Percentiles rank a stretch among this genome's conserved stretches.
Evolutionary conservation across 2,797 vertebrate genomes (phyloP).

Genomic region (Lutjanus campechanus): DNA sequence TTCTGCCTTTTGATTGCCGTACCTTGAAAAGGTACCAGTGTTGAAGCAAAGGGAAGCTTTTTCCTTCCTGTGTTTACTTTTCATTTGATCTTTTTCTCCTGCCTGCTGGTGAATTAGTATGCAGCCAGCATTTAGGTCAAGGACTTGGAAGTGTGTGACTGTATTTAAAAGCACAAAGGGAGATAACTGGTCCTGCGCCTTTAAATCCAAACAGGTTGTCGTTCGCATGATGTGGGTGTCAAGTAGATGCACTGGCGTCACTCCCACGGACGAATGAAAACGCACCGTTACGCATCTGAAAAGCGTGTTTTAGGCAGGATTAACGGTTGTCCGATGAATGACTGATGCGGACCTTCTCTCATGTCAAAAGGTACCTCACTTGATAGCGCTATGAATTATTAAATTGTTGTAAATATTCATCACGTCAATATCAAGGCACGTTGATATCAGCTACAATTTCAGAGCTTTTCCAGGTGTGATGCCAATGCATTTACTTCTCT

Average conservation of each 20-base stretch:
- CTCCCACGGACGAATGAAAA: slow-evolving; percentile 35
- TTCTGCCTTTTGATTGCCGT: slow-evolving; percentile 17
- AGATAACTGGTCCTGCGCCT: slow-evolving; percentile 40
- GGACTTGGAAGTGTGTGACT: slow-evolving; percentile 55
- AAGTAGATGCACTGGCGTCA: slow-evolving; percentile 44
- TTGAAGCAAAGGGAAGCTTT: slow-evolving; percentile 40
- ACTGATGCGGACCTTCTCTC: slow-evolving; percentile 25
- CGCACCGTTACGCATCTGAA: background rate
- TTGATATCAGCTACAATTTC: slow-evolving; percentile 44
- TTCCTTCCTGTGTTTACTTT: slow-evolving; percentile 34
- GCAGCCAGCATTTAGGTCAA: slow-evolving; percentile 66
- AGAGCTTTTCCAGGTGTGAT: slow-evolving; percentile 53
- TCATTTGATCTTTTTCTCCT: background rate
- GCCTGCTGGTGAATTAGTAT: slow-evolving; percentile 46
- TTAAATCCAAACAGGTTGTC: slow-evolving; percentile 49
- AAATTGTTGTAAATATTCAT: slow-evolving; percentile 71
- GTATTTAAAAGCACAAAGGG: slow-evolving; percentile 48
- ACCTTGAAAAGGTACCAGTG: slow-evolving; percentile 35
- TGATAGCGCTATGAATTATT: slow-evolving; percentile 63
- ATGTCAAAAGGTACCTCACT: slow-evolving; percentile 64
- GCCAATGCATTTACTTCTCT: slow-evolving; percentile 55
- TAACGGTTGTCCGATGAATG: slow-evolving; percentile 13
- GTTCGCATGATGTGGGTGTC: slow-evolving; percentile 68
- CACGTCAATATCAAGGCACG: slow-evolving; percentile 43
- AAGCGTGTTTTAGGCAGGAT: slow-evolving; percentile 3